Conservation (phyloP, 2,113 vertebrate genomes). For the Sarotherodon lohbergeri region DNA sequence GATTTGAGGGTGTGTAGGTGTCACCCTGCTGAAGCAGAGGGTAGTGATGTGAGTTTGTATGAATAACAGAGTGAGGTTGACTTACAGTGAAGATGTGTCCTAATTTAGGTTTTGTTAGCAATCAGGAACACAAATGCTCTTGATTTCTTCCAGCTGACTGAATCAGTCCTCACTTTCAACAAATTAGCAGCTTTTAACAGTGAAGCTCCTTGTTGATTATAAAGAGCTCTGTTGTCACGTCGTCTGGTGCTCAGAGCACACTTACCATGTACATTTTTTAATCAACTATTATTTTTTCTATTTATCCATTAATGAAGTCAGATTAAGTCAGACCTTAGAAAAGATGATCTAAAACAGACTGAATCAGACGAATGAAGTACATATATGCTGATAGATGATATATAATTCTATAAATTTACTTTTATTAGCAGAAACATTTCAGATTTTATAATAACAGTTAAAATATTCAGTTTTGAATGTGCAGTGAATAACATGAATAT, state of each 20-base stretch:
- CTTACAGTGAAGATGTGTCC: not conserved
- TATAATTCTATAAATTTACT: not conserved
- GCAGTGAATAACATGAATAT: rapidly evolving
- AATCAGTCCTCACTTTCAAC: not conserved
- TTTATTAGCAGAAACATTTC: not conserved
- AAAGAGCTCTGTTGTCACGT: rapidly evolving
- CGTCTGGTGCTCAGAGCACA: rapidly evolving
- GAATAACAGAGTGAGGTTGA: not conserved
- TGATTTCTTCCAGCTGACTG: not conserved
- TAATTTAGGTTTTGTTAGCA: not conserved
- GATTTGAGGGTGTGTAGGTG: not conserved
- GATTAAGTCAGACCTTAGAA: not conserved
- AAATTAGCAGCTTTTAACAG: rapidly evolving
- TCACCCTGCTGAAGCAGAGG: not conserved
- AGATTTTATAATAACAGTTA: not conserved
- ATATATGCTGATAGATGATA: rapidly evolving
- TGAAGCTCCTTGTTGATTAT: rapidly evolving
- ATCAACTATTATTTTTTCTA: not conserved
- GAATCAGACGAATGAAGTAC: rapidly evolving
- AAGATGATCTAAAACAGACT: not conserved
- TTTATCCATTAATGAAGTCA: not conserved
- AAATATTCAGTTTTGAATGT: not conserved
- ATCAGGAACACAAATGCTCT: not conserved
- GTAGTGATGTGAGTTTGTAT: not conserved
- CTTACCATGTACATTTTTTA: rapidly evolving